phyloP scores from a whole-genome alignment of 1,140 invertebrate species.

The Dolichoris vasculosae region DNA sequence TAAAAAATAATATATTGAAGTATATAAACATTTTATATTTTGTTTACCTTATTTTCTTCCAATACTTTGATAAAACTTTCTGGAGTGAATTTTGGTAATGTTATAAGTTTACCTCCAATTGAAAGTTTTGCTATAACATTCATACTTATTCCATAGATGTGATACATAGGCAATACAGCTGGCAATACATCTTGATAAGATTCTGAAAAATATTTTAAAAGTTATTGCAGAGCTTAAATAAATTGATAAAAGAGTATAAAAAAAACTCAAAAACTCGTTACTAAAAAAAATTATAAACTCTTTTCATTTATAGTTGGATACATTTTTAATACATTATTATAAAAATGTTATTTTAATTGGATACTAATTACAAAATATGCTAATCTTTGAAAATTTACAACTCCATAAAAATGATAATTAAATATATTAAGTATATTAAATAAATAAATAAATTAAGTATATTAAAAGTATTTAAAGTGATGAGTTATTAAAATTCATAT shows the following conservation, averaged over 20 bases:
- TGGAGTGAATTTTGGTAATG: constrained; percentile 84
- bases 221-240: neutral
- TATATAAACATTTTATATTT: neutral
- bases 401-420: too few species aligned
- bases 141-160: constrained; percentile 85
- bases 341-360: too few species aligned
- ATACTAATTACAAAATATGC: too few species aligned
- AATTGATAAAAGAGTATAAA: neutral
- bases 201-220: constrained; percentile 67
- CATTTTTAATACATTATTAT: too few species aligned
- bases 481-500: too few species aligned
- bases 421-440: too few species aligned
- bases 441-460: too few species aligned
- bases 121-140: constrained; percentile 77
- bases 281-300: too few species aligned
- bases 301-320: too few species aligned
- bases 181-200: constrained; percentile 76
- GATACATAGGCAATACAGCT: constrained; percentile 87
- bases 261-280: too few species aligned
- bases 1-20: neutral
- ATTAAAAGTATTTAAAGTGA: too few species aligned
- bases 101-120: constrained; percentile 81
- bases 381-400: too few species aligned
- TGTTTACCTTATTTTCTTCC: constrained; percentile 74
- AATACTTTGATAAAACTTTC: constrained; percentile 78